Percentiles rank a stretch among this genome's conserved stretches.
These are phyloP conservation scores for Phallusia fumigata DNA, from an alignment of 23 tunicate species.

Conservation along the genomic window DNA sequence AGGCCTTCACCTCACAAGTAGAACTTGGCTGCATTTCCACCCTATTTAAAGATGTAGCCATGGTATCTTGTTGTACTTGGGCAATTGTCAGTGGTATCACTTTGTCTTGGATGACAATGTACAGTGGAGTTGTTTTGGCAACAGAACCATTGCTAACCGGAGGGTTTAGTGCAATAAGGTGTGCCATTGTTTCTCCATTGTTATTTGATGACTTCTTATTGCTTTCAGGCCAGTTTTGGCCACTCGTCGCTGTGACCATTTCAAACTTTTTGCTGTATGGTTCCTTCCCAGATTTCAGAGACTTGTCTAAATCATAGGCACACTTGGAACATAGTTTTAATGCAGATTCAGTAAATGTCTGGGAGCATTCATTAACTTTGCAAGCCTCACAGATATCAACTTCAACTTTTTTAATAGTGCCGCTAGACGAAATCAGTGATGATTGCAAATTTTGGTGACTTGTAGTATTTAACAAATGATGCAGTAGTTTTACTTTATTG, in stretches of 20 bases:
- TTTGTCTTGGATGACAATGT: slow-evolving; percentile 56
- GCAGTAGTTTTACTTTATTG: not conserved
- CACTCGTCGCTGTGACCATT: not conserved
- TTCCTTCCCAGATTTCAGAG: not conserved
- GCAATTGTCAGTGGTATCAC: slow-evolving; percentile 79
- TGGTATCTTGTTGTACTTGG: slow-evolving; percentile 33
- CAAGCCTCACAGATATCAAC: not conserved
- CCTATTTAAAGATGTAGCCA: not conserved
- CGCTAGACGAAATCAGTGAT: not conserved
- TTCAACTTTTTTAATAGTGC: not conserved
- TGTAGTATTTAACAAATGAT: not conserved
- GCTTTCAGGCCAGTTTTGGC: not conserved
- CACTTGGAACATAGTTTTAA: slow-evolving; percentile 19
- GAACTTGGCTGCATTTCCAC: not conserved
- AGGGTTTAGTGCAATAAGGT: slow-evolving; percentile 69
- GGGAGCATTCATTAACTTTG: not conserved
- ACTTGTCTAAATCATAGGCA: not conserved
- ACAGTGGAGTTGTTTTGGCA: slow-evolving; percentile 51
- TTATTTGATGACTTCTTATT: not conserved
- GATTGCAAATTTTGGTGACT: not conserved
- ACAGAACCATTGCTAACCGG: not conserved
- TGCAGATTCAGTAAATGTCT: not conserved
- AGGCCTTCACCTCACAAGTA: not conserved
- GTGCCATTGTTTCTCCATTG: slow-evolving; percentile 53
- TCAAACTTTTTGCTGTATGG: not conserved